phyloP scores from a whole-genome alignment of 2,113 vertebrate genomes.

The Anthoscopus minutus region DNA sequence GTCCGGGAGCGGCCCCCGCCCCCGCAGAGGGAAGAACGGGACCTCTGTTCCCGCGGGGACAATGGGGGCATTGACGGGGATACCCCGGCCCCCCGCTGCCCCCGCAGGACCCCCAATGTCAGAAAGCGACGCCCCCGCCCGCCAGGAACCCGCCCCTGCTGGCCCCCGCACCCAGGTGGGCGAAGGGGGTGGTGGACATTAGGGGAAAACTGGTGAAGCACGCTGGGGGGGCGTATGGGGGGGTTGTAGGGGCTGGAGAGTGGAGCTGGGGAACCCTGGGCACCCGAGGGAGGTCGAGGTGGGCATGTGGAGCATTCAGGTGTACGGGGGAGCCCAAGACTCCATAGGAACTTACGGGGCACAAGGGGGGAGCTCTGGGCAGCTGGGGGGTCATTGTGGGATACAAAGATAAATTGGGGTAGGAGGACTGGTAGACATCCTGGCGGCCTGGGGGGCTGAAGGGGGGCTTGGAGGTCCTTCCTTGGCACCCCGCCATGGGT shows the following conservation, averaged over 20 bases:
- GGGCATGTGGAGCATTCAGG: background rate
- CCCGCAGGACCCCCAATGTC: background rate
- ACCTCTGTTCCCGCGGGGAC: background rate
- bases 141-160: background rate
- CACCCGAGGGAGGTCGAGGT: background rate
- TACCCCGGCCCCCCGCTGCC: background rate
- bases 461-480: background rate
- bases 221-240: background rate
- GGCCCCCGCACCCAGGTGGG: background rate
- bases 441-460: background rate
- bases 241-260: background rate
- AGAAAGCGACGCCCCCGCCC: background rate
- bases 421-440: background rate
- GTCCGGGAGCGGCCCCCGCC: background rate
- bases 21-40: background rate
- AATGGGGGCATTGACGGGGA: background rate
- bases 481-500: background rate
- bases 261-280: background rate
- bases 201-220: too few species aligned
- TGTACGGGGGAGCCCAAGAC: background rate
- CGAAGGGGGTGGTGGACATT: background rate
- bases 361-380: background rate
- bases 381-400: background rate
- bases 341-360: background rate
- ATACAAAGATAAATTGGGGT: background rate